Base-by-base conservation (phyloP, 1,140 invertebrate species). In the Procambarus clarkii region DNA sequence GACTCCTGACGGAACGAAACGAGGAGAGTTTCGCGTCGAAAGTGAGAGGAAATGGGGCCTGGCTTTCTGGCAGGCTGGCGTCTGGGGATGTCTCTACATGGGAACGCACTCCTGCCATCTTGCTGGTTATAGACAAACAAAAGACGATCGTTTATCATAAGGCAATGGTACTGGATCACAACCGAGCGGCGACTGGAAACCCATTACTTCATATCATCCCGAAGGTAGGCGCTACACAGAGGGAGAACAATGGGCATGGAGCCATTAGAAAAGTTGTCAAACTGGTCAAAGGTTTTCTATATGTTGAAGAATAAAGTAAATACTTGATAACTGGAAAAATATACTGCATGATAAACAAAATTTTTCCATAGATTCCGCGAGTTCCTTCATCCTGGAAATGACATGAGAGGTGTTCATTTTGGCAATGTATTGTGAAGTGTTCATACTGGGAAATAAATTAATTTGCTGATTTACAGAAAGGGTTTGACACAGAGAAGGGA, bases 81-180 rank as follows among this genome's bases (percentile, higher is more conserved):
- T 24, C 69, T 9, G 45, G 24, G 83, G 64, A 60, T 44, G 80
- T n/a, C 46, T 46, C 83, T 18, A 85, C 83, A 85, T 44, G 83
- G 46, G 69, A 85, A 85, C 13, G 58, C 83, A 85, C 83, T 85
- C 60, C 34, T 4, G 58, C 83, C 83, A 85, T 85, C 83, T 85
- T 85, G 83, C 44, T 18, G 44, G 60, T 71, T 85, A 85, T 74
- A 85, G 69, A 85, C 34, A 69, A 74, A 45, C 34, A 71, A 71
- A 74, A 64, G 60, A 85, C 3, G 69, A n/a, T 71, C 64, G 45
- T 85, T 85, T 45, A 85, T 85, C 83, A 85, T 69, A 69, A 34
- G 46, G 34, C 15, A 60, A 83, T 48, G 50, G 21, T 45, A 64
- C 34, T 45, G 50, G 81, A 83, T 83, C 81, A 50, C 18, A 24